Base-by-base conservation (phyloP, 2,797 vertebrate species). In the Pogoniulus pusillus region DNA sequence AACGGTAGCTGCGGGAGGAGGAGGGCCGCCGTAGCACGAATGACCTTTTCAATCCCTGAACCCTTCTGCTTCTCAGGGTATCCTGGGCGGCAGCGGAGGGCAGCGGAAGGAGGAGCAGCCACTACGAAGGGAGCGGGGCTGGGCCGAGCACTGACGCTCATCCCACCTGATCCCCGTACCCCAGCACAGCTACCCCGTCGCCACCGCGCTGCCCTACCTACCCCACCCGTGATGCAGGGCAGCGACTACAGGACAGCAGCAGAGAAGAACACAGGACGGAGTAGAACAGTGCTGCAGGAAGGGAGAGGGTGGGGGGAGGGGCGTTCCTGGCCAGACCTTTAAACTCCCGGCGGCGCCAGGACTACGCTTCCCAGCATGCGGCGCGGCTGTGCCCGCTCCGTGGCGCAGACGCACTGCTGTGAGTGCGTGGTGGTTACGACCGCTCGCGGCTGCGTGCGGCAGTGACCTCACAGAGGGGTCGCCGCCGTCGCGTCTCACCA, bases 301-400 rank as follows among this genome's bases (percentile, higher is more conserved):
- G 15, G 27, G 27, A 15, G 7, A 1, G 3, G 16, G 3, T 7
- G 9, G 9, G 27, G 29, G 15, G 7, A 1, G 4, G 24, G 20
- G 11, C 0, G 58, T 18, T 26, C 66, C 62, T 71, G 45, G 24
- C 34, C 22, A 75, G 78, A 92, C 79, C 90, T 95, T 94, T 95
- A 91, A 94, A 66, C 60, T 47, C 30, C 39, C 17, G 35, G 60
- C 47, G 55, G 78, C 75, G 11, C 41, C 63, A 10, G 69, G 58
- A 91, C 94, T 91, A 87, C 92, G 8, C 17, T 83, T 89, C 94
- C 92, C 92, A 26, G 88, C 16, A 11, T 10, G 22, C 57, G 3
- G 45, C 12, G 12, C 12, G 17, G 43, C 20, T 4, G 16, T 4
- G 32, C 22, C 6, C 0, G 4, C 1, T 5, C 12, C 3, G 2